Base-by-base conservation (phyloP, 64 coral and sea anemone species). In the Anthopleura sola region DNA sequence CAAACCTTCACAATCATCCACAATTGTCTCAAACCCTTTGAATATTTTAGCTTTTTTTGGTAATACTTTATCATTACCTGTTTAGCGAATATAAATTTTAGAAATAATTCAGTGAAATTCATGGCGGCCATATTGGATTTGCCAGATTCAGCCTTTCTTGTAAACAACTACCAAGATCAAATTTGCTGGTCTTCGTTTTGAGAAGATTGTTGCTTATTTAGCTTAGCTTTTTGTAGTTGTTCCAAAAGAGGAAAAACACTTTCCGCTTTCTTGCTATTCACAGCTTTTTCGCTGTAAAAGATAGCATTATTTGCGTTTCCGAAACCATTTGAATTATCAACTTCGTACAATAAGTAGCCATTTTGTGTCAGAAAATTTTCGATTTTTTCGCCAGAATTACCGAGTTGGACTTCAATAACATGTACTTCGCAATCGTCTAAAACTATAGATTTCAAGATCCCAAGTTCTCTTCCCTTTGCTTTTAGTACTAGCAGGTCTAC, bases 341-440 rank as follows among this genome's bases (percentile, higher is more conserved):
- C 24, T 9, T 71, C 66, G 66, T 32, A 71, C 29, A 32, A 31
- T 15, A 34, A 11, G 66, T 71, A 71, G 10, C 66, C 66, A 71
- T 71, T 71, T 71, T 71, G 66, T 8, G 28, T 34, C n/a, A 71
- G 14, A 34, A 71, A 71, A 32, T 13, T 34, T 3, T 12, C 34
- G 29, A 71, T 71, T 16, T 11, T 34, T 34, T 71, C 66, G n/a
- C 31, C 66, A 32, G 14, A 71, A 71, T 32, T 34, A 10, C 29
- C 66, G 28, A 71, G 29, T 31, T 15, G 9, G 12, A 71, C 12
- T 34, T 33, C 31, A 83, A 83, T 83, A 17, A 83, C 18, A 23
- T 83, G 49, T 56, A 83, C 34, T 83, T 56, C 23, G 58, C 48
- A 60, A 24, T 31, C 32, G 9, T 83, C 82, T 56, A 29, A 83